Percentiles rank a stretch among this genome's conserved stretches.
Conservation (phyloP, 2,888 invertebrate species). For the Physocephala rufipes region DNA sequence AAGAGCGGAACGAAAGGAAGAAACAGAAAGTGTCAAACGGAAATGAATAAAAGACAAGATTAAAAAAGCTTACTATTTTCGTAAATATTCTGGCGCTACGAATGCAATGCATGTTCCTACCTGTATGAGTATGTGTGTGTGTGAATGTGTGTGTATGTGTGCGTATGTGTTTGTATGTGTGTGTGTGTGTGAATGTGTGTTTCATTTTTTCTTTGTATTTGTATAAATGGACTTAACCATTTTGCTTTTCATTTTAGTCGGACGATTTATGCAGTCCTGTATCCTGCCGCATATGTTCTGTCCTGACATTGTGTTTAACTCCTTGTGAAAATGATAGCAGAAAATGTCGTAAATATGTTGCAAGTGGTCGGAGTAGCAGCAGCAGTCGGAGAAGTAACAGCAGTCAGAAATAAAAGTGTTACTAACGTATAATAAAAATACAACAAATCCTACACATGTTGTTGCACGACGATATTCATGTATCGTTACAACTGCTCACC, state of each 20-base stretch:
- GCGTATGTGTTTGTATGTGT: too few species aligned
- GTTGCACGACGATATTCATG: constrained; percentile 23
- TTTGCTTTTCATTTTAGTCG: background rate
- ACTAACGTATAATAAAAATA: constrained; percentile 22
- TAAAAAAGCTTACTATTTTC: too few species aligned
- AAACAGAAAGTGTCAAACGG: too few species aligned
- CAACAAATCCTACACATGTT: constrained; percentile 7
- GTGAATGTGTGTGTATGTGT: background rate
- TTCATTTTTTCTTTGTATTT: background rate
- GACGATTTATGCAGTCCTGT: constrained; percentile 21
- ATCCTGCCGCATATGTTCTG: background rate
- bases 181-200: background rate
- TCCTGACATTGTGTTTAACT: background rate
- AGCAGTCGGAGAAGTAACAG: background rate
- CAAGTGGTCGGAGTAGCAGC: background rate
- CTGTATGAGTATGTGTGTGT: background rate
- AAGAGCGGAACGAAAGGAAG: too few species aligned
- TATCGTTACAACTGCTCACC: background rate
- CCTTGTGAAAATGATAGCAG: background rate
- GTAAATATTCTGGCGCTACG: background rate
- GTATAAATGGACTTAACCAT: too few species aligned
- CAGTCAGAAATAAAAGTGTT: constrained; percentile 28
- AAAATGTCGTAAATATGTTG: constrained; percentile 22
- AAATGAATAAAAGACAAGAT: too few species aligned
- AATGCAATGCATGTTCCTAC: too few species aligned